Evolutionary conservation across 2,113 vertebrate genomes (phyloP).

Genomic region (Apaloderma vittatum): DNA sequence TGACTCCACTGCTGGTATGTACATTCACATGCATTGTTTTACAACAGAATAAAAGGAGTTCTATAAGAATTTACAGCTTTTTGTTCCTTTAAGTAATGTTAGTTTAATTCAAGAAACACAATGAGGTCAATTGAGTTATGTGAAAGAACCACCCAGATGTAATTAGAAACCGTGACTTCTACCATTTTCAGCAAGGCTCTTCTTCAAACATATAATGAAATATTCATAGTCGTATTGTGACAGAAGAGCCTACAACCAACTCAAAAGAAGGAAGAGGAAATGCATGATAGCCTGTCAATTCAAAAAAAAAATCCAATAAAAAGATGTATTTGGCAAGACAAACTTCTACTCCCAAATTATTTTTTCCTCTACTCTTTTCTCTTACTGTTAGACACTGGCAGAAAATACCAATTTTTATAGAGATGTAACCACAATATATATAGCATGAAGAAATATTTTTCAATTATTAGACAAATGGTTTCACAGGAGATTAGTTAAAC

Average conservation of each 20-base stretch:
- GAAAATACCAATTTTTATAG: neutral
- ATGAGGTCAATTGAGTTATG: neutral
- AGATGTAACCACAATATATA: neutral
- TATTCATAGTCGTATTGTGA: neutral
- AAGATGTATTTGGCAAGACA: neutral
- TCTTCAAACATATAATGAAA: conserved; percentile 10
- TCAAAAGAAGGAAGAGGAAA: neutral
- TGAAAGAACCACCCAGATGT: neutral
- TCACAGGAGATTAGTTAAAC: neutral
- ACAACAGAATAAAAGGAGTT: neutral
- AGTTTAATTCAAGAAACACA: neutral
- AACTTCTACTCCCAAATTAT: neutral
- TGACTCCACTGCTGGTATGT: neutral
- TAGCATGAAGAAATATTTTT: neutral
- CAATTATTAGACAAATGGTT: neutral
- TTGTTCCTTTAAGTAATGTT: neutral
- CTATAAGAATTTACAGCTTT: neutral
- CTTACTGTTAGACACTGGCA: neutral
- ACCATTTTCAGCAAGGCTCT: neutral
- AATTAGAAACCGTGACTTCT: neutral
- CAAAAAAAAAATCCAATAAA: neutral
- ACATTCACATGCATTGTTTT: neutral
- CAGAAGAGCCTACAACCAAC: neutral
- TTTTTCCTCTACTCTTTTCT: neutral
- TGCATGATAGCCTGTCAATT: neutral